Evolutionary conservation across 2,888 invertebrate genomes (phyloP).

Genomic region (Sclerodermus sp.): DNA sequence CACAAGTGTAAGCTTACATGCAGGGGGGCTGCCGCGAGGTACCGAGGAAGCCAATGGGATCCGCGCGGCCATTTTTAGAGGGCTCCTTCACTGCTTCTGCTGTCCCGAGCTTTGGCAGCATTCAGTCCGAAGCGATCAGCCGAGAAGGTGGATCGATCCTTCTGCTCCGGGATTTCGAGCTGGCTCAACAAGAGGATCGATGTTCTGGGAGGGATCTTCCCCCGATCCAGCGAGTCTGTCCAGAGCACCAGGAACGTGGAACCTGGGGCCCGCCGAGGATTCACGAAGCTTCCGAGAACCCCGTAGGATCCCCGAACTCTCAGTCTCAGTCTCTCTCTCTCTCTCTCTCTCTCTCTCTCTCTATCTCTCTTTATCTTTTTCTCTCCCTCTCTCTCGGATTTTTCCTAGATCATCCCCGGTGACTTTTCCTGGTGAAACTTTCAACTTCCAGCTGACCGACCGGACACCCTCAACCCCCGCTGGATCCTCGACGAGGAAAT

Average conservation of each 20-base stretch:
- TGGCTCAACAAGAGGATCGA: background rate
- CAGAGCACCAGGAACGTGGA: background rate
- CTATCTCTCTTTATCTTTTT: too few relatives aligned
- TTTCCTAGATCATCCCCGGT: too few relatives aligned
- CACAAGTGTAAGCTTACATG: conserved; percentile 56
- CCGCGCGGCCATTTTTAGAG: conserved; percentile 57
- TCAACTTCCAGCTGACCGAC: too few relatives aligned
- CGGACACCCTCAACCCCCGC: too few relatives aligned
- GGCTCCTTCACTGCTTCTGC: conserved; percentile 37
- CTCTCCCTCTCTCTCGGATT: too few relatives aligned
- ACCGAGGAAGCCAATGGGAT: conserved; percentile 54
- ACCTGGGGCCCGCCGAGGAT: too few relatives aligned
- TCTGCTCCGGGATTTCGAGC: background rate
- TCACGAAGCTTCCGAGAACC: too few relatives aligned
- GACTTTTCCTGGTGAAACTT: too few relatives aligned
- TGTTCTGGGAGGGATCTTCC: background rate
- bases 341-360: too few relatives aligned
- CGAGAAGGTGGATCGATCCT: conserved; percentile 34
- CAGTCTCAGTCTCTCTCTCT: too few relatives aligned
- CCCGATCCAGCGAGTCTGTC: background rate
- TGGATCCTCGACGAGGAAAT: too few relatives aligned
- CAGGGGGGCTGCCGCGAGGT: conserved; percentile 5
- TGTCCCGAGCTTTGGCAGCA: conserved; percentile 40
- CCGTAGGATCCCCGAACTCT: too few relatives aligned
- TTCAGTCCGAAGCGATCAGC: conserved; percentile 50